These are phyloP conservation scores for Altica lythri DNA, from an alignment of 2,888 invertebrate species.

Conservation along the genomic window DNA sequence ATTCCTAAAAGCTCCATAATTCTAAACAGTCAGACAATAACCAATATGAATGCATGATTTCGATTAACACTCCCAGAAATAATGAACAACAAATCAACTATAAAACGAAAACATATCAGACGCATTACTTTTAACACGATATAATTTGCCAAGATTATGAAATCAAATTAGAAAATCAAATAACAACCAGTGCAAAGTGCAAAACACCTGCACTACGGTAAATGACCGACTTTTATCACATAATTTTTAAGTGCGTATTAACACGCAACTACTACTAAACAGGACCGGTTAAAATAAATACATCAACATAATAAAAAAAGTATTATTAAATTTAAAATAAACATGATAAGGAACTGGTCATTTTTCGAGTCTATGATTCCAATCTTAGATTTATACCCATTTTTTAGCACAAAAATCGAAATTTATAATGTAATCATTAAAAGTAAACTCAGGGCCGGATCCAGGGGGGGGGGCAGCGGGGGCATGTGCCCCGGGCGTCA, in stretches of 20 bases:
- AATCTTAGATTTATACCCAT: too few relatives aligned
- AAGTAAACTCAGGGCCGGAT: too few relatives aligned
- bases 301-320: too few relatives aligned
- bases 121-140: slow-evolving; percentile 23
- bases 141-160: slow-evolving; percentile 28
- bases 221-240: slow-evolving; percentile 27
- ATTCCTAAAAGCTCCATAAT: slow-evolving; percentile 26
- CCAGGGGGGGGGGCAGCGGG: too few relatives aligned
- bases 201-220: slow-evolving; percentile 31
- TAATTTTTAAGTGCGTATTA: slow-evolving; percentile 26
- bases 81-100: slow-evolving; percentile 22
- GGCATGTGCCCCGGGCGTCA: too few relatives aligned
- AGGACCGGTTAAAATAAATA: slow-evolving; percentile 1
- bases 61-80: slow-evolving; percentile 18
- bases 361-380: too few relatives aligned
- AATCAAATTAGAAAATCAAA: slow-evolving; percentile 31
- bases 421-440: too few relatives aligned
- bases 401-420: too few relatives aligned
- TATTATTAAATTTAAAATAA: too few relatives aligned
- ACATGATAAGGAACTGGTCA: too few relatives aligned
- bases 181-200: slow-evolving; percentile 26
- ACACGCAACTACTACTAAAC: slow-evolving; percentile 23
- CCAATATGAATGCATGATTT: slow-evolving; percentile 21
- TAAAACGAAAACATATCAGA: slow-evolving; percentile 7
- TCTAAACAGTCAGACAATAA: slow-evolving; percentile 21